A percentile compares a stretch with the other conserved stretches of the same genome.
phyloP scores from a whole-genome alignment of 2,888 invertebrate genomes.

The Cheilosia pagana region DNA sequence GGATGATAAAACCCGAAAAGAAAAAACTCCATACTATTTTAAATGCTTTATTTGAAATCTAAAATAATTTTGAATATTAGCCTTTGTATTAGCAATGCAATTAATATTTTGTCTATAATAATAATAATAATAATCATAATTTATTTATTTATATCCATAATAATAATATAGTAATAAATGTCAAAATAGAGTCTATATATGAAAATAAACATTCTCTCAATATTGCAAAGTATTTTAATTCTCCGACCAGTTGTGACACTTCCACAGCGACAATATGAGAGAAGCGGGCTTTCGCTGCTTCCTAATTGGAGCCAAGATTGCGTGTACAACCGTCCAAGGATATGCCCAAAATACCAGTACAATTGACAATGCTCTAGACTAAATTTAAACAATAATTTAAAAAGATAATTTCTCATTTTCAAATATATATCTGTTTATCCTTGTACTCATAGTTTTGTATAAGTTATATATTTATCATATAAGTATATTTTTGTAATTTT shows the following conservation, averaged over 20 bases:
- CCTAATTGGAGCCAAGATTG: neutral
- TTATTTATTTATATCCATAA: conserved; percentile 44
- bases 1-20: neutral
- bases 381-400: conserved; percentile 42
- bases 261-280: no score
- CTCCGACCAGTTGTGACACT: no score
- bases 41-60: conserved; percentile 69
- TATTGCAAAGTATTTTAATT: conserved; percentile 8
- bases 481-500: conserved; percentile 43
- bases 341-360: conserved; percentile 20
- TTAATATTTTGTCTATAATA: conserved; percentile 52
- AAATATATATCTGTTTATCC: conserved; percentile 59
- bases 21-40: conserved; percentile 38
- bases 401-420: conserved; percentile 37
- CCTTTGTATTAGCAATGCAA: conserved; percentile 21
- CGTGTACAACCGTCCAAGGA: conserved; percentile 13
- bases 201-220: conserved; percentile 33
- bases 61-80: conserved; percentile 61
- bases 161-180: conserved; percentile 58
- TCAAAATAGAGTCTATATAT: conserved; percentile 51
- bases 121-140: conserved; percentile 59
- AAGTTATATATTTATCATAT: conserved; percentile 51
- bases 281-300: no score
- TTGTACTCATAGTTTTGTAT: conserved; percentile 60
- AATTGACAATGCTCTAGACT: conserved; percentile 51